Conservation (phyloP, 2,113 vertebrate genomes). For the Myotis davidii region DNA sequence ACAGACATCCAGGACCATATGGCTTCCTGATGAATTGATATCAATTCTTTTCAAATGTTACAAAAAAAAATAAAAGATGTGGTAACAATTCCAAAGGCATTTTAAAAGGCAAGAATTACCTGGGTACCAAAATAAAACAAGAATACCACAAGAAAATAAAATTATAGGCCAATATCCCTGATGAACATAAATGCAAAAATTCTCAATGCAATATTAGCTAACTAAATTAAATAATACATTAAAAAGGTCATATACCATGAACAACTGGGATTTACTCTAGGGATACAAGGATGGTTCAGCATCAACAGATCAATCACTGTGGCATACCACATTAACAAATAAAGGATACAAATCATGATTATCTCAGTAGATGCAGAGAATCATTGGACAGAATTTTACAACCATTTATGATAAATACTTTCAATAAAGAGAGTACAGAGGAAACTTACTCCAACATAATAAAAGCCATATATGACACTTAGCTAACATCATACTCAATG, state of each 20-base stretch:
- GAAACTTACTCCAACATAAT: background rate
- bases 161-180: background rate
- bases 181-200: background rate
- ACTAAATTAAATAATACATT: background rate
- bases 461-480: background rate
- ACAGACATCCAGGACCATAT: background rate
- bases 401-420: background rate
- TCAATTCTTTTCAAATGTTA: background rate
- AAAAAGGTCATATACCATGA: background rate
- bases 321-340: background rate
- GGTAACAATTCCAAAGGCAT: background rate
- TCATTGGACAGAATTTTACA: background rate
- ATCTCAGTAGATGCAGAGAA: background rate
- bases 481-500: background rate
- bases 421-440: background rate
- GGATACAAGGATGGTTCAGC: background rate
- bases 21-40: background rate
- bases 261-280: background rate
- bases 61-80: background rate
- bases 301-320: background rate
- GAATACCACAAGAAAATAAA: background rate
- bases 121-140: background rate
- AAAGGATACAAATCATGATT: background rate
- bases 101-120: background rate
- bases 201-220: background rate